Conservation (phyloP, 35 echinoderm and acorn worm species). For the Amphiura filiformis region DNA sequence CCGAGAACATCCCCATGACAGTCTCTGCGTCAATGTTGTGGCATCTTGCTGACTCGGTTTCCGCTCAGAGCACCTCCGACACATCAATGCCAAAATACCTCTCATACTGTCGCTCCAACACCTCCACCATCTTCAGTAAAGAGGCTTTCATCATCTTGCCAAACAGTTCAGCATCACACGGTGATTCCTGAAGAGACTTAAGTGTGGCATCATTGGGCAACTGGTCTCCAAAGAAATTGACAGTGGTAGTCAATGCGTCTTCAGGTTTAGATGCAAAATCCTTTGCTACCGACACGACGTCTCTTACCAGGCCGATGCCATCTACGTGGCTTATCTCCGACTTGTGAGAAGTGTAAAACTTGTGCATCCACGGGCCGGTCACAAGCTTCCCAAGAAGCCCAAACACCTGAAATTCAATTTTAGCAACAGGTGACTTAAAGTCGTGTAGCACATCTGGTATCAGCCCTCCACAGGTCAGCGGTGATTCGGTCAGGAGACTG, state of each 20-base stretch:
- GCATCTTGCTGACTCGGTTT: conserved; percentile 16
- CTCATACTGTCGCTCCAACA: not conserved
- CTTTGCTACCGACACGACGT: not conserved
- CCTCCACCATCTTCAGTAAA: not conserved
- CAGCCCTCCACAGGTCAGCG: not conserved
- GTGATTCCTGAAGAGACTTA: not conserved
- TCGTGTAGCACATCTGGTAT: not conserved
- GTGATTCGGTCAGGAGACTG: not conserved
- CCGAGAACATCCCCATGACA: conserved; percentile 35
- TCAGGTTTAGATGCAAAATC: not conserved
- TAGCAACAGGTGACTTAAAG: not conserved
- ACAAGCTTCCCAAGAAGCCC: conserved; percentile 15
- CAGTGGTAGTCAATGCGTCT: not conserved
- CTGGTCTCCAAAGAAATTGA: not conserved
- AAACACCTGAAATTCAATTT: conserved; percentile 4
- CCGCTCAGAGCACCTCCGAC: not conserved
- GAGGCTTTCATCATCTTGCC: not conserved
- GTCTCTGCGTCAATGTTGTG: conserved; percentile 36
- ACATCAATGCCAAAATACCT: conserved; percentile 24
- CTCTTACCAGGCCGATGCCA: not conserved
- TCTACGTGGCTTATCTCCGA: conserved; percentile 1
- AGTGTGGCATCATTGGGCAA: not conserved
- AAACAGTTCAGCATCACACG: not conserved
- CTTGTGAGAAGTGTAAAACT: not conserved
- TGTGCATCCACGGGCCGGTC: conserved; percentile 10